Evolutionary conservation across 2,888 invertebrate genomes (phyloP), one percentile per base, ranked within the genome.

Genomic region (Melanostoma mellinum): DNA sequence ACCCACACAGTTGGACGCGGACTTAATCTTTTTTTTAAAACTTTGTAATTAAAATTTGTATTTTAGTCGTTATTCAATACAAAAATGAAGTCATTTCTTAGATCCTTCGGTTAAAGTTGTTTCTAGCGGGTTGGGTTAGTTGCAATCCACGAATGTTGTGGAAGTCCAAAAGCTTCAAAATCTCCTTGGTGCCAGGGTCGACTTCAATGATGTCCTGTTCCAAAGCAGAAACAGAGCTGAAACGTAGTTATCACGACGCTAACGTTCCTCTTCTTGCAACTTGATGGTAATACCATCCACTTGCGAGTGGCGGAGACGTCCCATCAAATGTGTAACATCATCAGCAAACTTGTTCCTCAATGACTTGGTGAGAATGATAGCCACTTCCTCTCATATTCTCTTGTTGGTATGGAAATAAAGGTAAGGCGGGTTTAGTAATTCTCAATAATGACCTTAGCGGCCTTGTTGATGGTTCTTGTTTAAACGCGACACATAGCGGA

Each of bases 381-480:
- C 99, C 86, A 99, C 98, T 94, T 99, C 99, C 92, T 99, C 99
- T 92, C 99, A 99, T 93, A 99, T 97, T 89, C 99, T 95, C 92
- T 99, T 99, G 93, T 99, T 99, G 85, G 98, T 99, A 92, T 99
- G 98, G 92, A 99, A 99, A 92, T 99, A 99, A 98, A 94, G 76
- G 99, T 99, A 88, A 99, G 93, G 87, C 97, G 95, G 80, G 99
- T 98, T 93, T 99, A 99, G 92, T 99, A 99, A 91, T 99, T 99
- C 92, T 99, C 99, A 92, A 99, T 99, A 88, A 99, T 99, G 88
- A 98, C 97, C 92, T 99, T 96, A 81, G 99, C 97, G 90, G 99
- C 99, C 93, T 99, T 99, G 93, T 99, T 99, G 89, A 99, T 96
- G 87, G 99, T 99, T 93, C 99, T 99, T 86, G 99, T 99, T 92